Conservation (phyloP, 2,113 vertebrate genomes). For the Felis catus region F.catus_Fca126_mat1.0 CM031413.1:14230501-14231000, state of each 20-base stretch:
- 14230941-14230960: background rate
- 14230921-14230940: background rate
- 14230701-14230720: conserved; percentile 87
- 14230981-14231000: background rate
- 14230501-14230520: conserved; percentile 87
- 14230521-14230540: conserved; percentile 79
- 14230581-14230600: conserved; percentile 90
- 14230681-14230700: conserved; percentile 85
- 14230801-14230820: conserved; percentile 93
- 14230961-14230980: background rate
- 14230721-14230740: conserved; percentile 97
- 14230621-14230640: conserved; percentile 88
- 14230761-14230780: conserved; percentile 94
- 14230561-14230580: conserved; percentile 81
- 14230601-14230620: conserved; percentile 95
- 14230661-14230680: conserved; percentile 81
- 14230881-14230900: background rate
- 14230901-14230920: background rate
- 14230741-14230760: conserved; percentile 93
- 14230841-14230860: background rate
- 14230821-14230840: conserved; percentile 91
- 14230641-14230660: conserved; percentile 85
- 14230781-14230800: conserved; percentile 92
- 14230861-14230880: background rate
- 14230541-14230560: conserved; percentile 66